Percentiles rank a stretch among this genome's conserved stretches.
phyloP scores from a whole-genome alignment of 1,140 invertebrate genomes.

The Hylyphantes graminicola region DNA sequence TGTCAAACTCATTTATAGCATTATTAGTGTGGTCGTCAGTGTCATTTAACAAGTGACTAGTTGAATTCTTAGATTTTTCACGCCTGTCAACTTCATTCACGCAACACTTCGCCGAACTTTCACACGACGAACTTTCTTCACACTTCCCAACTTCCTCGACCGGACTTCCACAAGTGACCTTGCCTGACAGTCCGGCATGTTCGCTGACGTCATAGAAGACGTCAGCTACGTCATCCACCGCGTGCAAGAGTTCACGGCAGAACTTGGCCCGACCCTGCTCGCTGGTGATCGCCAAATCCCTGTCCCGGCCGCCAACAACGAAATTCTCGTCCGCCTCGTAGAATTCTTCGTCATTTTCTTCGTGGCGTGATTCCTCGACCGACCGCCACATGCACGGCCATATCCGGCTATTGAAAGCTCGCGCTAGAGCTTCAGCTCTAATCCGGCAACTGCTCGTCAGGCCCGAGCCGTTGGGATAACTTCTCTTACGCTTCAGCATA shows the following conservation, averaged over 20 bases:
- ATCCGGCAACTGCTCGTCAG: slow-evolving; percentile 75
- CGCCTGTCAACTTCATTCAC: too few relatives aligned
- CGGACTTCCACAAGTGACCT: background rate
- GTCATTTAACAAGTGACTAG: too few relatives aligned
- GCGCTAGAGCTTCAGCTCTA: slow-evolving; percentile 81
- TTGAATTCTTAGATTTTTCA: too few relatives aligned
- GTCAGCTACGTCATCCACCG: slow-evolving; percentile 42
- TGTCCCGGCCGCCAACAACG: background rate
- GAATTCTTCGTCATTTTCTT: slow-evolving; percentile 46
- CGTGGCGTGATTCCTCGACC: background rate
- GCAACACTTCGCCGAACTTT: background rate
- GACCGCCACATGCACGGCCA: slow-evolving; percentile 71
- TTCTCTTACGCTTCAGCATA: slow-evolving; percentile 34
- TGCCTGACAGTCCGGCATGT: slow-evolving; percentile 6
- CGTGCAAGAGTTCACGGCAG: slow-evolving; percentile 35
- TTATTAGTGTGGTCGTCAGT: too few relatives aligned
- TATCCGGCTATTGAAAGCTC: slow-evolving; percentile 78
- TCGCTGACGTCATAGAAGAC: slow-evolving; percentile 56
- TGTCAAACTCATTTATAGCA: too few relatives aligned
- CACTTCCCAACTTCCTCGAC: background rate
- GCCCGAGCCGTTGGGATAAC: background rate
- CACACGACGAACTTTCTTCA: background rate
- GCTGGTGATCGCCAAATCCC: slow-evolving; percentile 13
- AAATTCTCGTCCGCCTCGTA: slow-evolving; percentile 36
- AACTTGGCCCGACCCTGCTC: slow-evolving; percentile 25